Evolutionary conservation across 2,797 vertebrate genomes (phyloP), one percentile per base, ranked within the genome.

Genomic region (Adelosebastes latens): DNA sequence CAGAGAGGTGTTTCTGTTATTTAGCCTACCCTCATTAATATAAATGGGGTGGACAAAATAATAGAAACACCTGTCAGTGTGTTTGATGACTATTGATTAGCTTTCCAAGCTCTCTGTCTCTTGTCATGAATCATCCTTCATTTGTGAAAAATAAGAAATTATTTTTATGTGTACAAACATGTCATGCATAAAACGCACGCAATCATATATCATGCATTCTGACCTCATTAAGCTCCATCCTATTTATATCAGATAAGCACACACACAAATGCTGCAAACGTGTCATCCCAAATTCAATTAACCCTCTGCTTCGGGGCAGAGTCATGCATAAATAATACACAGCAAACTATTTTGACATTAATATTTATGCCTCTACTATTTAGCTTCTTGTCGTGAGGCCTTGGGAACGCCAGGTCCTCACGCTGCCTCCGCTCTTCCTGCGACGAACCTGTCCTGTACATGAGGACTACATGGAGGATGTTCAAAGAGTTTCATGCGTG

Each of bases 281-380:
- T 89, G 87, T 89, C 88, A 83, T 84, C 87, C 78, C 79, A 89
- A 56, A 93, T 92, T 92, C 78, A 93, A 93, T 94, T 92, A 94
- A 88, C 83, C 82, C 78, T 86, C 56, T 31, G 89, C 92, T 91
- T 77, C 58, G 11, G 80, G 90, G 83, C 83, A 87, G 29, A 89
- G 69, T 79, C 84, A 84, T 90, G 86, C 77, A 91, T 92, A 87
- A 89, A 89, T 92, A 88, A 94, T 74, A 76, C 13, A 65, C 34
- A 67, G 69, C 71, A 81, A 91, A 92, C 79, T 88, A 87, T 88
- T 92, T 85, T 77, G 68, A 83, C 84, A 92, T 95, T 79, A 94
- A 94, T 93, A 94, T 94, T 94, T 80, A 92, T 89, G 79, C 80
- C 67, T 70, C 72, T 58, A 68, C 87, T 75, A 80, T 91, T 91